Conservation (phyloP, 1,140 invertebrate species). For the Ceratina japonica region DNA sequence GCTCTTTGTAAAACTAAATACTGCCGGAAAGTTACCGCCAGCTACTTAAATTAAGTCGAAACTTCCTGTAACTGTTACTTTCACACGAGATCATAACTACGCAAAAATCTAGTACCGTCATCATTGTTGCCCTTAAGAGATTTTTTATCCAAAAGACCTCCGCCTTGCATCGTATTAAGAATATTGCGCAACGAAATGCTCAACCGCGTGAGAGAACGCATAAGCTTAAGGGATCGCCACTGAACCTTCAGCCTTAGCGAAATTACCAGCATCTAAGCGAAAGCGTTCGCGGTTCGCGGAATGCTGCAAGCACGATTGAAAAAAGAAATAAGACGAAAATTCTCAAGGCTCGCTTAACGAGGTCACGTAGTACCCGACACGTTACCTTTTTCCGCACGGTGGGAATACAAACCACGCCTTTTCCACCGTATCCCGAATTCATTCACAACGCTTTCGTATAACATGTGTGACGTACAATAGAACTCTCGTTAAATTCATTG, state of each 20-base stretch:
- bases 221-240: not conserved
- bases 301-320: not conserved
- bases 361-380: not conserved
- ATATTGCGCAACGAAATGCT: not conserved
- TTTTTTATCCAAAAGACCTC: not conserved
- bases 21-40: too few relatives aligned
- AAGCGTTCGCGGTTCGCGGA: not conserved
- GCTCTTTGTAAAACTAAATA: too few relatives aligned
- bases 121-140: not conserved
- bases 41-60: not conserved
- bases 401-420: not conserved
- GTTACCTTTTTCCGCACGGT: not conserved
- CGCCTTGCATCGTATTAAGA: not conserved
- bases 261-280: not conserved
- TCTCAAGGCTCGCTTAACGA: slow-evolving; percentile 10
- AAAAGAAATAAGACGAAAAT: slow-evolving; percentile 4
- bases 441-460: not conserved
- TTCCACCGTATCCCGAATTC: not conserved
- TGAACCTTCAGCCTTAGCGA: not conserved
- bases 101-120: not conserved
- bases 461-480: not conserved
- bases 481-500: slow-evolving; percentile 24
- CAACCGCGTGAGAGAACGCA: not conserved
- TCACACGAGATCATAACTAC: not conserved
- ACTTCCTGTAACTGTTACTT: too few relatives aligned